Evolutionary conservation across 2,888 invertebrate genomes (phyloP).

Genomic region (Troides helena): DNA sequence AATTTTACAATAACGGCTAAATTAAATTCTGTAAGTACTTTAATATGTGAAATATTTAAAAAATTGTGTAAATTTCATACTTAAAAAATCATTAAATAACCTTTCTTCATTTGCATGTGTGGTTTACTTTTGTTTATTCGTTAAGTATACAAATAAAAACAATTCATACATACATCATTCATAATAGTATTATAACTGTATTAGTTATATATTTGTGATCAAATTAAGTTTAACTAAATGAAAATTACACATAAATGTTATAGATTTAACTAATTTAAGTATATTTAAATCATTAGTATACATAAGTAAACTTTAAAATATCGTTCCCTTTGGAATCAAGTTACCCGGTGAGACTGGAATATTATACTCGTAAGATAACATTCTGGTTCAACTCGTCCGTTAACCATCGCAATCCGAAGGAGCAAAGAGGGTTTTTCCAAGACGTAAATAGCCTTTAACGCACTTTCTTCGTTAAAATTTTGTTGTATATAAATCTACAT

Average conservation of each 20-base stretch:
- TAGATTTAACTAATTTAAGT: neutral
- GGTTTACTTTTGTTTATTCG: too few species aligned
- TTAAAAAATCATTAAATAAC: neutral
- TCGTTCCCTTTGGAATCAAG: neutral
- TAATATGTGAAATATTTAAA: neutral
- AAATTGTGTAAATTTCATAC: neutral
- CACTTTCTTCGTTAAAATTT: neutral
- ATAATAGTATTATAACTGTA: too few species aligned
- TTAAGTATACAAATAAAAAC: too few species aligned
- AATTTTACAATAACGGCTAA: slow-evolving; percentile 58
- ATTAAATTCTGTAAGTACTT: slow-evolving; percentile 50
- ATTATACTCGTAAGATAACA: neutral
- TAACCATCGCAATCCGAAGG: neutral
- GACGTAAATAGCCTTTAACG: neutral
- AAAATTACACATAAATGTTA: too few species aligned
- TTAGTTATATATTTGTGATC: neutral
- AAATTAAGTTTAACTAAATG: neutral
- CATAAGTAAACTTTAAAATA: neutral
- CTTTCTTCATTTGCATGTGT: too few species aligned
- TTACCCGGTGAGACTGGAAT: neutral
- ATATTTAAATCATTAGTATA: neutral
- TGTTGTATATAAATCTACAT: neutral
- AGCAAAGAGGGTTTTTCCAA: neutral
- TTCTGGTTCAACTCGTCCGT: neutral
- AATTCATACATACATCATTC: too few species aligned